Base-by-base conservation (phyloP, 2,888 invertebrate genomes). In the Busseola fusca region DNA sequence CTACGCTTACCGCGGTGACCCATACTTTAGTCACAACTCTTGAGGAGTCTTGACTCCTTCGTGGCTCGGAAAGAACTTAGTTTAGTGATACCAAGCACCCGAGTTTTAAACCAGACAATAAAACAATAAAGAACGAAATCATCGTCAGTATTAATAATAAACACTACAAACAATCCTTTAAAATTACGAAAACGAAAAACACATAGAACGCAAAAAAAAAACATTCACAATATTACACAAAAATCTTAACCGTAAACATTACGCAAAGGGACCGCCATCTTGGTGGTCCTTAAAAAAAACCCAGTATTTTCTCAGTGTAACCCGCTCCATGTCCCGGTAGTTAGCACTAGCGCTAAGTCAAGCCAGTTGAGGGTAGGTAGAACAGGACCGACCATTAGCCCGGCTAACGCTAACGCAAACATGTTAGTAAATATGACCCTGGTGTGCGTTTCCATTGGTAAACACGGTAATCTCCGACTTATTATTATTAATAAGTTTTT, bases 381-480 rank as follows among this genome's bases (percentile, higher is more conserved):
- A 89, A 89, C 89, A 91, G 89, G 87, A 79, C 86, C 75, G 84
- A 87, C 92, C 92, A 93, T 93, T 93, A 93, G 91, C 85, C 85
- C 83, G 84, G 74, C 86, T 90, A 91, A 91, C 91, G 91, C 87
- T 85, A 88, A 80, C 85, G 87, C 91, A 93, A 93, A 93, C 91
- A 92, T 89, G 91, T 91, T 71, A 50, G 85, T 83, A 91, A 91
- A 92, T 91, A 93, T 79, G 85, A 84, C 80, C 74, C 70, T 62
- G 45, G 54, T 14, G 64, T 6, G 37, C 12, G 81, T 81, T 59
- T 65, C 66, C 84, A 60, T 59, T 81, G 70, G 0, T 0, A 3
- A 0, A 50, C 14, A 76, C 59, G 75, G 25, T 48, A 50, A 52
- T 56, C 16, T 37, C 6, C 2, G 1, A 25, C 16, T 6, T 34